Evolutionary conservation across 2,888 invertebrate species (phyloP).

Genomic region (Dryocosmus kuriphilus): DNA sequence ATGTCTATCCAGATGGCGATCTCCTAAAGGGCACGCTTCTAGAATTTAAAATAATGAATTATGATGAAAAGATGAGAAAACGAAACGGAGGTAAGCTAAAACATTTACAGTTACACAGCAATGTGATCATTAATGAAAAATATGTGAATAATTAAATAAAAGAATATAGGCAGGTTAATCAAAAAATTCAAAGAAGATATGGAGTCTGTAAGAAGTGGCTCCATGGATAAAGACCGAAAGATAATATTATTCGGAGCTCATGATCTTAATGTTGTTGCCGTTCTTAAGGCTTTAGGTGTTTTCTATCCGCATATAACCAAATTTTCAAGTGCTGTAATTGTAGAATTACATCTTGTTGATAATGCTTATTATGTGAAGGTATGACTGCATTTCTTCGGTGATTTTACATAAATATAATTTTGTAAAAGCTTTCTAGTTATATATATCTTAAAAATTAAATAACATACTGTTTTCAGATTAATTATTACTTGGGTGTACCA

Average conservation of each 20-base stretch:
- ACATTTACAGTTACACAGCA: too few relatives aligned
- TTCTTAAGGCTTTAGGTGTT: slow-evolving; percentile 65
- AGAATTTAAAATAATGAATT: too few relatives aligned
- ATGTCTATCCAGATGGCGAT: too few relatives aligned
- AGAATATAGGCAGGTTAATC: slow-evolving; percentile 49
- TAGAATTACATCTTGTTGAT: slow-evolving; percentile 63
- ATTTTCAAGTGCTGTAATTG: slow-evolving; percentile 66
- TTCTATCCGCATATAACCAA: slow-evolving; percentile 69
- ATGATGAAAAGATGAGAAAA: too few relatives aligned
- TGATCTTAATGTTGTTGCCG: slow-evolving; percentile 67
- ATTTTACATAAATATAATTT: too few relatives aligned
- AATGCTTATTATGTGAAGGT: slow-evolving; percentile 67
- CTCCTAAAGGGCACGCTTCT: too few relatives aligned
- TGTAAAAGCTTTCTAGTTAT: too few relatives aligned
- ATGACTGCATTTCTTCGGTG: not conserved
- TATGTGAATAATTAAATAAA: not conserved
- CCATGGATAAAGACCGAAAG: slow-evolving; percentile 69
- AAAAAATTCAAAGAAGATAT: slow-evolving; percentile 49
- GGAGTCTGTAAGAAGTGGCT: slow-evolving; percentile 64
- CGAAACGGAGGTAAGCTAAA: too few relatives aligned
- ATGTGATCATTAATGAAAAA: not conserved
- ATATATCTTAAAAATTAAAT: too few relatives aligned
- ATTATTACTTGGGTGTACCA: slow-evolving; percentile 77
- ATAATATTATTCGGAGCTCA: slow-evolving; percentile 69
- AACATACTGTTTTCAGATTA: slow-evolving; percentile 75